Percentiles rank a stretch among this genome's conserved stretches.
Evolutionary conservation across 2,888 invertebrate genomes (phyloP).

Genomic region (Eilema depressum): DNA sequence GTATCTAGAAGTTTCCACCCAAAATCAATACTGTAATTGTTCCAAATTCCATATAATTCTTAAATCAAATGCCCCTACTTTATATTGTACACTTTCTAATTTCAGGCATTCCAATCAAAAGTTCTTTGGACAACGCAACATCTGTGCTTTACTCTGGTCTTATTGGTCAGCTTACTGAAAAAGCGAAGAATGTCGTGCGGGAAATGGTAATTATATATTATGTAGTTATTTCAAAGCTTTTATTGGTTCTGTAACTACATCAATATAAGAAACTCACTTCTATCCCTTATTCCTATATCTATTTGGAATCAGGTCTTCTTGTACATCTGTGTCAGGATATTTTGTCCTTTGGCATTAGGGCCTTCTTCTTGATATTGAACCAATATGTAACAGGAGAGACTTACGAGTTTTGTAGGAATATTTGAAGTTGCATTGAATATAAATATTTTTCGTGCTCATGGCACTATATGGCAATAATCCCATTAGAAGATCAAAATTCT

Average conservation of each 20-base stretch:
- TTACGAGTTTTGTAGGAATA: no score
- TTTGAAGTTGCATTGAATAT: no score
- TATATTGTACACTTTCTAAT: constrained; percentile 44
- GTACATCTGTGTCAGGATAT: no score
- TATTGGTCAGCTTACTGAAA: constrained; percentile 96
- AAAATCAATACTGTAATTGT: constrained; percentile 26
- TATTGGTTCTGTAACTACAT: not conserved
- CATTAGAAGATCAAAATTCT: no score
- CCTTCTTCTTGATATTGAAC: no score
- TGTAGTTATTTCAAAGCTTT: not conserved
- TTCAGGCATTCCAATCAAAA: constrained; percentile 95
- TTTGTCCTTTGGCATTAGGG: no score
- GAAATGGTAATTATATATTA: constrained; percentile 88
- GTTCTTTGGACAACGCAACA: constrained; percentile 97
- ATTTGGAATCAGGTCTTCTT: no score
- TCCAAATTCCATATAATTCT: not conserved
- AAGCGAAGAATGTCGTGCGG: constrained; percentile 96
- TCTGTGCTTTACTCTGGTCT: constrained; percentile 98
- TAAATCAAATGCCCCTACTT: not conserved
- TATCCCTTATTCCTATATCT: no score
- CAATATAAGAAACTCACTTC: not conserved
- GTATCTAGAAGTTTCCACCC: constrained; percentile 12
- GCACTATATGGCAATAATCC: no score
- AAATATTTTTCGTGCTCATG: no score
- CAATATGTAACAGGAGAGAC: no score